Evolutionary conservation across 1,140 invertebrate genomes (phyloP).

Genomic region (Intoshia linei): DNA sequence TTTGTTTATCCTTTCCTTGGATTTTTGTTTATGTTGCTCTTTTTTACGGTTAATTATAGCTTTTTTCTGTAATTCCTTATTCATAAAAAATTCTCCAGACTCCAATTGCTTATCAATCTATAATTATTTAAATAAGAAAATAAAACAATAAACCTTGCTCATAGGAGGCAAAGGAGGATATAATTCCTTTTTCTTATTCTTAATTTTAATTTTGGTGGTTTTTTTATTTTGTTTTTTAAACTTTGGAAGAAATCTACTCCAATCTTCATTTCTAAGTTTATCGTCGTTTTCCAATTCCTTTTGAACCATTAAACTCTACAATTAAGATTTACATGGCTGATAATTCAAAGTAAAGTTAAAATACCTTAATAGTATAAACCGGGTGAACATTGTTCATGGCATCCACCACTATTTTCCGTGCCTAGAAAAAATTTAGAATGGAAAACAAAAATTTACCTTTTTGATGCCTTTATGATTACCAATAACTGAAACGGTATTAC

Average conservation of each 20-base stretch:
- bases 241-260: conserved; percentile 79
- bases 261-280: conserved; percentile 59
- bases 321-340: conserved; percentile 3
- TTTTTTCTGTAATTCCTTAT: conserved; percentile 43
- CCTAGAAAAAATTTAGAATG: conserved; percentile 19
- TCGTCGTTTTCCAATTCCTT: conserved; percentile 59
- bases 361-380: conserved; percentile 77
- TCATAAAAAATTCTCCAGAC: conserved; percentile 78
- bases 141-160: conserved; percentile 31
- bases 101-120: conserved; percentile 56
- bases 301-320: conserved; percentile 63
- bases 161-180: conserved; percentile 90
- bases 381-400: conserved; percentile 97
- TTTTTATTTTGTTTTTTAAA: conserved; percentile 50
- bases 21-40: conserved; percentile 14
- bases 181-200: conserved; percentile 34
- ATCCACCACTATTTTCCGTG: conserved; percentile 60
- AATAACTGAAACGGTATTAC: conserved; percentile 73
- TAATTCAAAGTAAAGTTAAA: conserved; percentile 1
- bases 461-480: conserved; percentile 71
- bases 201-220: conserved; percentile 29
- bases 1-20: too few species aligned
- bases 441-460: conserved; percentile 28
- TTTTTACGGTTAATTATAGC: too few species aligned
- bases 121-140: conserved; percentile 2